Base-by-base conservation (phyloP, 1,140 invertebrate species). In the Laupala kohalensis region DNA sequence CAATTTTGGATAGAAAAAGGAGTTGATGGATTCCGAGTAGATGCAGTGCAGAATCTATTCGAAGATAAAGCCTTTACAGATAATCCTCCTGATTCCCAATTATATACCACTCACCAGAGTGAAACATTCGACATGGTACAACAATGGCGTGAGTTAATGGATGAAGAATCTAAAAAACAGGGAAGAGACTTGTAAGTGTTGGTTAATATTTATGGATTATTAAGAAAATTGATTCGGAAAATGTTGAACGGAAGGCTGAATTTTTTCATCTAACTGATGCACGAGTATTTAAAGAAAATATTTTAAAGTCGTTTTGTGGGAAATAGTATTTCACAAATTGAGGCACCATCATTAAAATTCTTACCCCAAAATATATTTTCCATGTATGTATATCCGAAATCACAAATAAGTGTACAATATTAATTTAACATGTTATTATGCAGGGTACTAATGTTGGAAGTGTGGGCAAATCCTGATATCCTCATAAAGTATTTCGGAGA, bases 1-100 rank as follows among this genome's bases (percentile, higher is more conserved):
- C 81, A 79, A 74, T 92, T 87, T 76, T 92, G 91, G 90, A 76
- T 92, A 67, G 84, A 85, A 68, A 84, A 84, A 77, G 90, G 90
- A 6, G 84, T 92, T 0, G 86, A 87, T 76, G 91, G 91, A 0
- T 89, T 92, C 79, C 82, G 88, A 66, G 81, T 92, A 23, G 86
- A 87, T 75, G 85, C 88, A 2, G 79, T 90, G 15, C 85, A 85
- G 19, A 88, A 90, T 78, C 77, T 84, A 9, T 82, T 83, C 73
- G 88, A 89, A 79, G 37, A 53, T 4, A 19, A 53, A 2, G 1
- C 1, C 9, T 53, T 53, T 53, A 53, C 1, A 19, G 37, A 53
- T 53, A 53, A 53, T 19, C 9, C 9, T 53, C 9, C 9, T 53
- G 37, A 1, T 19, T 0, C 9, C 9, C 9, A 53, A 2, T 13